Conservation (phyloP, 2,113 vertebrate species). For the Epinephelus lanceolatus region DNA sequence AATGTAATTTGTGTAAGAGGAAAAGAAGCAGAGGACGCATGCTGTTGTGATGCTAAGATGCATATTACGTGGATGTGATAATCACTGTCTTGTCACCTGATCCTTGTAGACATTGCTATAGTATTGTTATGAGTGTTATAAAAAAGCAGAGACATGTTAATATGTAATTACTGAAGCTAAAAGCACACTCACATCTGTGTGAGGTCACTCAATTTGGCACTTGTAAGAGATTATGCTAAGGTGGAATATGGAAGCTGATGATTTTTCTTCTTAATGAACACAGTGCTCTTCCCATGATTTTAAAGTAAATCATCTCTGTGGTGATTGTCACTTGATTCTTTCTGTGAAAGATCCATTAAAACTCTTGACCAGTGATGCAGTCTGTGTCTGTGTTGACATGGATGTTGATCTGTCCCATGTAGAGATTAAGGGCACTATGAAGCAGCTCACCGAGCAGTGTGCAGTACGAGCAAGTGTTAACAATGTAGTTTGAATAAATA, state of each 20-base stretch:
- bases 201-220: neutral
- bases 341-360: slow-evolving; percentile 84
- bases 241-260: neutral
- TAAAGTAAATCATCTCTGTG: slow-evolving; percentile 27
- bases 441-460: slow-evolving; percentile 17
- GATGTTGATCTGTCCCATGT: slow-evolving; percentile 24
- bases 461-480: slow-evolving; percentile 27
- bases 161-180: neutral
- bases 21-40: slow-evolving; percentile 14
- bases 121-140: neutral
- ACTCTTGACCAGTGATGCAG: slow-evolving; percentile 52
- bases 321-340: slow-evolving; percentile 74
- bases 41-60: slow-evolving; percentile 25
- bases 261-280: neutral
- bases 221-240: neutral
- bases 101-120: slow-evolving; percentile 7
- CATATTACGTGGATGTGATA: slow-evolving; percentile 24
- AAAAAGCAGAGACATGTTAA: neutral
- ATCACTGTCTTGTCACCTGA: slow-evolving; percentile 31
- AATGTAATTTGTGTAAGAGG: neutral
- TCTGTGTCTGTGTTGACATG: slow-evolving; percentile 51
- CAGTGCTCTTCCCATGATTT: slow-evolving; percentile 7
- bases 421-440: slow-evolving; percentile 2
- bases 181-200: neutral
- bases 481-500: slow-evolving; percentile 29